Base-by-base conservation (phyloP, 2,888 invertebrate species). In the Ormyrus thymus region DNA sequence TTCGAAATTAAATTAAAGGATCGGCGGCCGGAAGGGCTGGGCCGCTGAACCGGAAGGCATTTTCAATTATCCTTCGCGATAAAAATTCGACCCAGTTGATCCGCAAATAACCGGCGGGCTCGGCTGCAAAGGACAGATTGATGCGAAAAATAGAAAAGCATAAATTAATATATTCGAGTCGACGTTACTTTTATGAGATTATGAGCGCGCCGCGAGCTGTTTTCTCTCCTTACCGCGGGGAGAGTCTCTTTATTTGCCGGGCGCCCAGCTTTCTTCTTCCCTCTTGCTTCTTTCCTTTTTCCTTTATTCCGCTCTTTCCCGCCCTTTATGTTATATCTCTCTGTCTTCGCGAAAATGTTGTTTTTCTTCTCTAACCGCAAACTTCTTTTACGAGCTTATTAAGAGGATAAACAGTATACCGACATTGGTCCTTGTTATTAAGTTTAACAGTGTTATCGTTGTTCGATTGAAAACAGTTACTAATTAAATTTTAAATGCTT, bases 161-260 rank as follows among this genome's bases (percentile, higher is more conserved):
- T 10, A 50, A 76, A 76, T 76, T 76, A 70, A 76, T 69, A 8
- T 70, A 56, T 64, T 76, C 62, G 62, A 29, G 62, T 50, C 56
- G 55, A 56, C 69, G 69, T 70, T 76, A 62, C 64, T 62, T 65
- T 76, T 76, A 76, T 69, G 56, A 76, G 76, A 76, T 76, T 76
- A 64, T 45, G 51, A 64, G 62, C 56, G 68, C 13, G 76, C 70
- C 71, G 13, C 70, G 45, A 65, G 77, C 77, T 77, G 58, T 65
- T 71, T 77, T 71, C 29, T 66, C 13, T 10, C 65, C 59, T 15
- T 29, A 56, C 15, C 13, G 29, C 46, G 29, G 6, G 43, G n/a
- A 73, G 7, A 59, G 45, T 29, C 55, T 69, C 69, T 69, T 64
- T 76, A 69, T 69, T 59, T 69, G 62, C 56, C 69, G 50, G 50